Evolutionary conservation across 2,797 vertebrate genomes (phyloP), one percentile per base, ranked within the genome.

Genomic region (Leuciscus waleckii): DNA sequence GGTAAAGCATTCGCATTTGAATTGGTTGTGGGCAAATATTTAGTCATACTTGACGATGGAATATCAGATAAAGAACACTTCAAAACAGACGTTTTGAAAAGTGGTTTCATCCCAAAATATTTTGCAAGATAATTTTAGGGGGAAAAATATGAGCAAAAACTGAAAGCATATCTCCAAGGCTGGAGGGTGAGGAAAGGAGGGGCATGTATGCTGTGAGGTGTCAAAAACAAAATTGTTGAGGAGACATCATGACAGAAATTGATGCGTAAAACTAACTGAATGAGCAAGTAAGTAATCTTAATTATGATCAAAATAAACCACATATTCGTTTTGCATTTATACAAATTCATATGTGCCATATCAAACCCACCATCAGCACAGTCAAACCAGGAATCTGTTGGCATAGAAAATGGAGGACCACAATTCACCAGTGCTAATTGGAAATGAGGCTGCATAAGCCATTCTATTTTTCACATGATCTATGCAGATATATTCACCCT

Each of bases 341-440:
- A n/a, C 23, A 41, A 41, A 83, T 74, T 46, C 21, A 69, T 14
- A 71, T 70, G 73, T 87, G 90, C 91, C 87, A 88, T 88, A 91
- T 91, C 89, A 90, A 93, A 92, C 91, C 91, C 93, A 93, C 83
- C 83, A 95, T 94, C 95, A 95, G 92, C 87, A 65, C 65, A 76
- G 86, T 69, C 87, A 90, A 79, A 89, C 77, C 77, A 90, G 89
- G 90, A 92, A 94, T 94, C 91, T 95, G 93, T 91, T 94, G 94
- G 93, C 94, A 93, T 88, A 95, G 95, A 96, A 96, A 96, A 96
- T 96, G 95, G 95, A 94, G 95, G 95, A 92, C 93, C 93, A 93
- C 95, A 95, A 95, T 95, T 95, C 93, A 94, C 85, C 91, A 92
- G 86, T 89, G 88, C 91, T 92, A 94, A 94, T 94, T 95, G 93